Evolutionary conservation across 1,140 invertebrate species (phyloP).

Genomic region (Oscheius sp.): DNA sequence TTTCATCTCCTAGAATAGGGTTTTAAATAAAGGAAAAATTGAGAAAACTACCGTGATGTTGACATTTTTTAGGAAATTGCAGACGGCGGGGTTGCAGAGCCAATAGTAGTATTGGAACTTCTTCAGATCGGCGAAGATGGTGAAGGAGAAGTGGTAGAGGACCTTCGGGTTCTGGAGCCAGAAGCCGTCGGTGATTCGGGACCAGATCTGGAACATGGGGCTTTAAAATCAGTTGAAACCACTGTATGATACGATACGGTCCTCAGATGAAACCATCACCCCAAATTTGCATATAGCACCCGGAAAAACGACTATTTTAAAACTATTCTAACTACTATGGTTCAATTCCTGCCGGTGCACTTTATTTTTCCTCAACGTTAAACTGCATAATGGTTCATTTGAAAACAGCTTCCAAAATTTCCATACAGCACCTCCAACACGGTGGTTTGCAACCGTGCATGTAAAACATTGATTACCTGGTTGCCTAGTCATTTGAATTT

Average conservation of each 20-base stretch:
- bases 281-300: no score
- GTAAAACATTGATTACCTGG: no score
- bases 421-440: no score
- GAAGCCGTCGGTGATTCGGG: not conserved
- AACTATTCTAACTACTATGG: no score
- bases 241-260: not conserved
- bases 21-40: not conserved
- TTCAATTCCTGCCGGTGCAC: no score
- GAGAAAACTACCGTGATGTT: not conserved
- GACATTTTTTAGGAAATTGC: constrained; percentile 7
- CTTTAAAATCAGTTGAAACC: not conserved
- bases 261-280: not conserved
- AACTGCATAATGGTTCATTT: no score
- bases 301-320: not conserved
- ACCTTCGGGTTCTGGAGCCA: constrained; percentile 18
- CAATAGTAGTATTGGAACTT: constrained; percentile 28
- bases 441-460: no score
- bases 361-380: no score
- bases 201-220: constrained; percentile 17
- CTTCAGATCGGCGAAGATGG: constrained; percentile 28
- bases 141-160: constrained; percentile 12
- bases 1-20: no score
- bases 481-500: no score
- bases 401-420: no score
- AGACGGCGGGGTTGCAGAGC: constrained; percentile 4